A percentile compares a stretch with the other conserved stretches of the same genome.
phyloP scores from a whole-genome alignment of 2,113 vertebrate genomes.

The Megaptera novaeangliae region DNA sequence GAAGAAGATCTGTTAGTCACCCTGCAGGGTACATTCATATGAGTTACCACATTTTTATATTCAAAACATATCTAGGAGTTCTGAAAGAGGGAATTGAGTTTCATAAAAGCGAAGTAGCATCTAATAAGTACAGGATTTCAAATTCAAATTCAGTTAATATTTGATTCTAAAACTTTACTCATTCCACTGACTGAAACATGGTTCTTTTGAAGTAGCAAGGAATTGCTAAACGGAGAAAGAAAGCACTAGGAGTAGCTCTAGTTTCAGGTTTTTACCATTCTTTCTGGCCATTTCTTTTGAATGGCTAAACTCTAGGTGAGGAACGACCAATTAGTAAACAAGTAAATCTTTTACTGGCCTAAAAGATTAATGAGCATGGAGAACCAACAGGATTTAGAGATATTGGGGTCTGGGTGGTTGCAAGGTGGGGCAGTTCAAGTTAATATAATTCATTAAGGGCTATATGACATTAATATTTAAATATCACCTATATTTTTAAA shows the following conservation, averaged over 20 bases:
- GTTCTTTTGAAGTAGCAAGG: background rate
- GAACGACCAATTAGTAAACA: background rate
- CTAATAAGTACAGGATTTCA: background rate
- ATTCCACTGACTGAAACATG: background rate
- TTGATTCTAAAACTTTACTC: background rate
- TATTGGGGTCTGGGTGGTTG: background rate
- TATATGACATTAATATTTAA: conserved; percentile 58
- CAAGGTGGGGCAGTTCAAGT: background rate
- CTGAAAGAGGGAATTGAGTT: background rate
- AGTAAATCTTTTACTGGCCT: background rate
- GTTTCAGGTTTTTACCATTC: background rate
- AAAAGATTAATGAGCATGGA: background rate
- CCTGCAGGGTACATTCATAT: background rate
- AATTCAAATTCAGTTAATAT: background rate
- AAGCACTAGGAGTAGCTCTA: background rate
- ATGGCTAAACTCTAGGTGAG: background rate
- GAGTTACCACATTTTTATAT: background rate
- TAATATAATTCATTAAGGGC: conserved; percentile 46
- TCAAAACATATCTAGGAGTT: background rate
- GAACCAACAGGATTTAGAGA: background rate
- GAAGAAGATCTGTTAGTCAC: background rate
- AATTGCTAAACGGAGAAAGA: background rate
- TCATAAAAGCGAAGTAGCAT: background rate
- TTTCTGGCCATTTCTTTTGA: background rate
- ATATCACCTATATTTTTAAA: conserved; percentile 20